Evolutionary conservation across 2,888 invertebrate genomes (phyloP), one percentile per base, ranked within the genome.

Genomic region (Dexiosoma caninum): DNA sequence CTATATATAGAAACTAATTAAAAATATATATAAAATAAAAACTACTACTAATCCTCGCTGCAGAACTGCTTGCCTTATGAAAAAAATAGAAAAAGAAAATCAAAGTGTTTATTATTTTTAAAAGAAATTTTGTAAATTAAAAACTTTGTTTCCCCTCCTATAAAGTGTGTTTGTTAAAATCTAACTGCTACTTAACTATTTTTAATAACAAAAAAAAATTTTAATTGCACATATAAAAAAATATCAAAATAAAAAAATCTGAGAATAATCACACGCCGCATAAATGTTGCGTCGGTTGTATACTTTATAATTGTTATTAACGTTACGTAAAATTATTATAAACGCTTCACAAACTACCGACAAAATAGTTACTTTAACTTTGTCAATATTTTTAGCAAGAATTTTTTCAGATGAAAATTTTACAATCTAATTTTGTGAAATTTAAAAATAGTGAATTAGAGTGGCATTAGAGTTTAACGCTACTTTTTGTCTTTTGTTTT

Each of bases 1-100:
- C 44, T 70, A 46, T 70, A 69, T 16, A 70, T 16, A 77, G 32
- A 10, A 70, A 30, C 9, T 51, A 51, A 60, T 30, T 49, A 60
- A 23, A 66, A 49, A 53, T 19, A 14, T 30, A 51, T 14, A 30
- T 14, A 51, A 30, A 30, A 51, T 5, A 57, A 71, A 14, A 42
- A 69, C 16, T 53, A 55, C 53, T 80, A 76, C 66, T 80, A 80
- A 70, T 80, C 66, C 80, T 80, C 80, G 80, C 80, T 80, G 80
- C 80, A 80, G 70, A 71, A 76, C 71, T 80, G 81, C 81, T 81
- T 81, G 81, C 81, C 81, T 81, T 81, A 81, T 62, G 37, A 59
- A 77, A 76, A 80, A 76, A 42, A 77, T 76, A 78, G 37, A 59
- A 77, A 76, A 80, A 76, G 51, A 77, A 80, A 78, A 81, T 77